Evolutionary conservation across 2,888 invertebrate species (phyloP), one percentile per base, ranked within the genome.

Genomic region (Spilosoma lubricipeda): DNA sequence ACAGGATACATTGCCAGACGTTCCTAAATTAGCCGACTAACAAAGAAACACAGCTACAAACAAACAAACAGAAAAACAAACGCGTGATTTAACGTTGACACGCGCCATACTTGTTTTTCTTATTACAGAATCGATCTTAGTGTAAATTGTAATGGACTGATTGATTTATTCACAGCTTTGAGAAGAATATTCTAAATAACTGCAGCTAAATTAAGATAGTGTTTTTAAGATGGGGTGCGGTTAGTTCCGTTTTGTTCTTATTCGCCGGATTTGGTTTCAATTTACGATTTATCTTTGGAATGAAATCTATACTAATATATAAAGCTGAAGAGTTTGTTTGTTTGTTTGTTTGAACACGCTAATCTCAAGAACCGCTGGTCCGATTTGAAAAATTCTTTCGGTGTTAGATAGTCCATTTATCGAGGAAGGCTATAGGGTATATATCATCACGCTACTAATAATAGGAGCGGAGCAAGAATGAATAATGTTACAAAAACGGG

Each of bases 41-140:
- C 79, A 78, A 80, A 82, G 78, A 76, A 83, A 79, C 83, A 78
- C 82, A 81, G 74, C 67, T 52, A 80, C 85, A 85, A 84, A 76
- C 77, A 67, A 18, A 77, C 83, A 89, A 86, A 86, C 84, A 85
- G 82, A 83, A 88, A 79, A 75, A 82, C 88, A 86, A 88, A 79
- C 87, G 90, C 91, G 93, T 94, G 94, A 94, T 94, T 94, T 91
- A 91, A 85, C 85, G 86, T 81, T 85, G 90, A 90, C 90, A 85
- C 80, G 75, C 80, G 74, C 67, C 59, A 9, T 68, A 69, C 75
- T 82, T 82, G 82, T 85, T 87, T 73, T 72, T 88, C 81, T 84
- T 90, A 80, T 88, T 87, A 78, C 71, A 84, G 86, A 82, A 93
- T 93, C 92, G 93, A 93, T 93, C 92, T 90, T 87, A 79, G 83